Conservation (phyloP, 35 echinoderm and acorn worm species). For the Chiridota heheva region DNA sequence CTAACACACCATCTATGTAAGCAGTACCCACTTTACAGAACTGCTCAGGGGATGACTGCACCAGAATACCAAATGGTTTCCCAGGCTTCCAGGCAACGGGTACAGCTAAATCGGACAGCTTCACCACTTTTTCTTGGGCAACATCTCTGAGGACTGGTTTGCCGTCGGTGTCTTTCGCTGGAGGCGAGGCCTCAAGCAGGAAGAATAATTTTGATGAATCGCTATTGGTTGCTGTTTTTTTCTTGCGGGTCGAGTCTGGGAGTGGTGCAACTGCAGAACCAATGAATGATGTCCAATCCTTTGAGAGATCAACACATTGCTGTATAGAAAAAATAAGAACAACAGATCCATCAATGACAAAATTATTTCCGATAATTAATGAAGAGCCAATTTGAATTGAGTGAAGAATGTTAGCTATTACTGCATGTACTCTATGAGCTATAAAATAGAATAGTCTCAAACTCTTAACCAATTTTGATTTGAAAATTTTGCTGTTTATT, state of each 20-base stretch:
- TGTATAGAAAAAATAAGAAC: constrained; percentile 13
- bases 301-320: constrained; percentile 83
- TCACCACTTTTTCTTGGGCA: constrained; percentile 66
- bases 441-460: too few relatives aligned
- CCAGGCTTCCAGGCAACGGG: constrained; percentile 95
- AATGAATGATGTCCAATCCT: constrained; percentile 97
- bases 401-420: too few relatives aligned
- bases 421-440: too few relatives aligned
- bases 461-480: too few relatives aligned
- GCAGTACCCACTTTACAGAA: constrained; percentile 79
- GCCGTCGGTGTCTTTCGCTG: constrained; percentile 68
- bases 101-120: constrained; percentile 75
- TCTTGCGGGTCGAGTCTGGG: constrained; percentile 1
- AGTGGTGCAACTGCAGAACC: constrained; percentile 45
- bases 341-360: too few relatives aligned
- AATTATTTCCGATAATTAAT: too few relatives aligned
- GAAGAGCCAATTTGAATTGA: too few relatives aligned
- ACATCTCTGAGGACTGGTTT: constrained; percentile 58
- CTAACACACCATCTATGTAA: constrained; percentile 85
- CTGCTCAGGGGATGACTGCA: constrained; percentile 69
- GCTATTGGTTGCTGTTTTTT: neutral
- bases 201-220: constrained; percentile 54
- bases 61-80: constrained; percentile 91
- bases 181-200: constrained; percentile 85
- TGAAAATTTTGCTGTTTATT: too few relatives aligned